Conservation (phyloP, 2,113 vertebrate species). For the Panthera leo region DNA sequence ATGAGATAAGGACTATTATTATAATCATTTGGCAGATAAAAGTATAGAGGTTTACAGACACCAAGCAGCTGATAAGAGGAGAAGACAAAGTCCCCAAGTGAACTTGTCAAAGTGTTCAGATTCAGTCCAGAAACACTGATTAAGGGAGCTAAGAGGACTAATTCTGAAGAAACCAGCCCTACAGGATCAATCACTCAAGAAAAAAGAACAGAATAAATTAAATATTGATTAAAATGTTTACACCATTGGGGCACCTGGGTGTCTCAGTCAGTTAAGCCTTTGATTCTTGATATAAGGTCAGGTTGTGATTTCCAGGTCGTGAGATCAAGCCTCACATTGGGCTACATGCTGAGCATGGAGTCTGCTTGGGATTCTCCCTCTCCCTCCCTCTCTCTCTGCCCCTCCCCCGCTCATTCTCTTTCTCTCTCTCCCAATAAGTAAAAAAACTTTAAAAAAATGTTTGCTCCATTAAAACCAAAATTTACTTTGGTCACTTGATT, state of each 20-base stretch:
- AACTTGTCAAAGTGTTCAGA: background rate
- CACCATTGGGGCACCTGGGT: background rate
- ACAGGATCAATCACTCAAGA: background rate
- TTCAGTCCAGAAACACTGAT: background rate
- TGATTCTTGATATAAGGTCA: no score
- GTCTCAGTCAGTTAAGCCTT: no score
- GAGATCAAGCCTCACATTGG: no score
- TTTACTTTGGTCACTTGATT: background rate
- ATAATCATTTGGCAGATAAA: background rate
- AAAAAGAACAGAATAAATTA: background rate
- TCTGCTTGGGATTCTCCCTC: no score
- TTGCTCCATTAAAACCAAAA: slow-evolving; percentile 41
- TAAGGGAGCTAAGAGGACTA: background rate
- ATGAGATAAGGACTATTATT: slow-evolving; percentile 7
- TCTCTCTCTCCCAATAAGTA: no score
- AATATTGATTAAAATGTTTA: slow-evolving; percentile 43
- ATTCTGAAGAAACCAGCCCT: background rate
- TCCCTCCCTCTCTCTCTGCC: no score
- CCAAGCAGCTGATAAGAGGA: background rate
- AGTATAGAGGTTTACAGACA: slow-evolving; percentile 28
- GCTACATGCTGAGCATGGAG: no score
- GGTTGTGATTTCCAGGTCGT: no score
- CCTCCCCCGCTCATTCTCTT: no score
- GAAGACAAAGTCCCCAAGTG: background rate
- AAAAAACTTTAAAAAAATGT: background rate